A percentile compares a stretch with the other conserved stretches of the same genome.
Conservation (phyloP, 2,888 invertebrate species). For the Petrolisthes manimaculis region DNA sequence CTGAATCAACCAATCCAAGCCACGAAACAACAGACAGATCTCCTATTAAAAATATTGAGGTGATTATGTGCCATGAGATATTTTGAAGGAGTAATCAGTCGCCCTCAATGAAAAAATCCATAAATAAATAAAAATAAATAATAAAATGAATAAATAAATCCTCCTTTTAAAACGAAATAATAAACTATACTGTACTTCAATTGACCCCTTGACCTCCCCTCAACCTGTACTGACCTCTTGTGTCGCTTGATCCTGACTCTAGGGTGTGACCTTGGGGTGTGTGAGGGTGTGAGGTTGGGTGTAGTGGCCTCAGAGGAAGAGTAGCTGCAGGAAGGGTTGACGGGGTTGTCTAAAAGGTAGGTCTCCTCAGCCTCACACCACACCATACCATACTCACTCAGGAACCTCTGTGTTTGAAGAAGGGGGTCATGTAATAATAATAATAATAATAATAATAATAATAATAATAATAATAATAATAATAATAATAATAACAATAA, state of each 20-base stretch:
- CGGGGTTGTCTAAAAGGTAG: conserved; percentile 59
- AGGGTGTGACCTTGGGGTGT: conserved; percentile 53
- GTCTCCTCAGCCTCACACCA: conserved; percentile 63
- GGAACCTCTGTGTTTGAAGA: conserved; percentile 47
- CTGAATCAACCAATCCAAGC: too few relatives aligned
- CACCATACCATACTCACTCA: conserved; percentile 64
- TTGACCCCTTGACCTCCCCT: too few relatives aligned
- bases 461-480: background rate
- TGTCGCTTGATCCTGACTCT: conserved; percentile 57
- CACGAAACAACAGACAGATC: too few relatives aligned
- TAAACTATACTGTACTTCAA: too few relatives aligned
- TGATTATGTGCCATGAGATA: too few relatives aligned
- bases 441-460: background rate
- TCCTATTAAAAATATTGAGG: too few relatives aligned
- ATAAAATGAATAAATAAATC: too few relatives aligned
- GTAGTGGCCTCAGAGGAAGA: conserved; percentile 59
- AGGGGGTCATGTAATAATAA: background rate
- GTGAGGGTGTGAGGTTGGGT: conserved; percentile 58
- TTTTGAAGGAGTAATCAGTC: too few relatives aligned
- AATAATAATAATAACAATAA: background rate
- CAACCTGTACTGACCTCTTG: conserved; percentile 33
- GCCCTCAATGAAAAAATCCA: too few relatives aligned
- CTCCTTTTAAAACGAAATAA: too few relatives aligned
- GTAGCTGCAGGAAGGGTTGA: conserved; percentile 56
- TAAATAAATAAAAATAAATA: too few relatives aligned